Evolutionary conservation across 1,140 invertebrate species (phyloP).

Genomic region (Kradibia gibbosae): DNA sequence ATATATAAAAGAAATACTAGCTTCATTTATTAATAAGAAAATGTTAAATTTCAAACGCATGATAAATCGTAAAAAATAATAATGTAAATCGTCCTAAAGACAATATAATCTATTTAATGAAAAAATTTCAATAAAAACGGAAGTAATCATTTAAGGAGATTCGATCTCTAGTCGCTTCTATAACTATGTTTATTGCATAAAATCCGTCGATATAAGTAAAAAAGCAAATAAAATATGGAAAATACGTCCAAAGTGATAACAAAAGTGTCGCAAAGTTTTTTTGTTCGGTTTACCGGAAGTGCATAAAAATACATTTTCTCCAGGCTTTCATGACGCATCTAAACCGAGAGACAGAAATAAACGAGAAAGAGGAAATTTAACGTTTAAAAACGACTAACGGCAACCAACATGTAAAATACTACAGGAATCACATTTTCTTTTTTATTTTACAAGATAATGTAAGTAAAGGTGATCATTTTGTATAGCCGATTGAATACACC

Average conservation of each 20-base stretch:
- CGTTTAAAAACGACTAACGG: conserved; percentile 37
- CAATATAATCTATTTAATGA: conserved; percentile 57
- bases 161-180: conserved; percentile 38
- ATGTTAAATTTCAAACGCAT: conserved; percentile 14
- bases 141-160: conserved; percentile 17
- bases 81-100: conserved; percentile 70
- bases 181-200: conserved; percentile 32
- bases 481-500: not conserved
- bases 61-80: conserved; percentile 55
- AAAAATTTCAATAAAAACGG: not conserved
- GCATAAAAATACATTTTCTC: conserved; percentile 23
- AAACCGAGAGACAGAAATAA: conserved; percentile 7
- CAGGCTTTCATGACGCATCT: conserved; percentile 20
- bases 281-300: conserved; percentile 20
- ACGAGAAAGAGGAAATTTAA: not conserved
- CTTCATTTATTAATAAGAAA: conserved; percentile 30
- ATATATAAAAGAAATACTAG: conserved; percentile 30
- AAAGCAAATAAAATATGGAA: not conserved
- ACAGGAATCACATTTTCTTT: conserved; percentile 13
- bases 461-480: not conserved
- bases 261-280: not conserved
- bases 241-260: conserved; percentile 19
- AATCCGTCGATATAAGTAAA: conserved; percentile 19
- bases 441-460: not conserved
- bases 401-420: conserved; percentile 31